Evolutionary conservation across 2,797 vertebrate species (phyloP).

Genomic region (Valencia hispanica): DNA sequence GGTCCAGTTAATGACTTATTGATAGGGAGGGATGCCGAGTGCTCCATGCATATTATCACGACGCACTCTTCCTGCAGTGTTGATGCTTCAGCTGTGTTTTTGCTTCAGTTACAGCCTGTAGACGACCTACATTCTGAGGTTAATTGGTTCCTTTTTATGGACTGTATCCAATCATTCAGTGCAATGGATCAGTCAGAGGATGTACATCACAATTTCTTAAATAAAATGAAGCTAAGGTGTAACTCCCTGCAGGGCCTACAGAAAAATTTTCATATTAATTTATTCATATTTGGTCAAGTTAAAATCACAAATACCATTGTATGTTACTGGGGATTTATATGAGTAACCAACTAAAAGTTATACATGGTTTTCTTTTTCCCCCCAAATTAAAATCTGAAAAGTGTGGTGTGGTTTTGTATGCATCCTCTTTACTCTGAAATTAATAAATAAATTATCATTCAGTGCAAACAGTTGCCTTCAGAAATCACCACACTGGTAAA

Average conservation of each 20-base stretch:
- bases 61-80: background rate
- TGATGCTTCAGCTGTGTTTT: background rate
- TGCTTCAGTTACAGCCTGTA: background rate
- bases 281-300: background rate
- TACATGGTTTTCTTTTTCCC: background rate
- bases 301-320: background rate
- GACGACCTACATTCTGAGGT: slow-evolving; percentile 5
- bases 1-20: background rate
- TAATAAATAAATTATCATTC: no score
- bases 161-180: background rate
- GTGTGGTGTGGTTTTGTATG: background rate
- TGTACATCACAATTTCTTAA: background rate
- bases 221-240: background rate
- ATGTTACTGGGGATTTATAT: background rate
- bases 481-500: no score
- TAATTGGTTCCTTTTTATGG: background rate
- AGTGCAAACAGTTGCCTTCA: no score
- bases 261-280: background rate
- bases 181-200: background rate
- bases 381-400: background rate
- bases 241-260: background rate
- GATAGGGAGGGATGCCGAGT: background rate
- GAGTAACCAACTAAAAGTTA: background rate
- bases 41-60: slow-evolving; percentile 1
- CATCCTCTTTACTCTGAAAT: background rate